Evolutionary conservation across 2,797 vertebrate genomes (phyloP).

Genomic region (Gastrophryne carolinensis): DNA sequence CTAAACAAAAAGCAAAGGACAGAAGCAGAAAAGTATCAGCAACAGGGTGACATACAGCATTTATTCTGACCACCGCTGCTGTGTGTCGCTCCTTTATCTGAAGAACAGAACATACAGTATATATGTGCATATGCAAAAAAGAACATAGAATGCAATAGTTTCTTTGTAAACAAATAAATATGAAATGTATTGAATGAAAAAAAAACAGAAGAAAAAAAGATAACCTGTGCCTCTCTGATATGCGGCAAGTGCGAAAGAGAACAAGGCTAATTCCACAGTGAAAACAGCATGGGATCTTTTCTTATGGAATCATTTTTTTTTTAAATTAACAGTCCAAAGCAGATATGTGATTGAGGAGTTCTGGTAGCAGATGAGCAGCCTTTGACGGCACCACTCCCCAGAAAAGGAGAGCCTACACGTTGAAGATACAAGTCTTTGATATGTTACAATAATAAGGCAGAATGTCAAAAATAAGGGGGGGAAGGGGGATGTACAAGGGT

Average conservation of each 20-base stretch:
- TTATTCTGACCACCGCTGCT: not conserved
- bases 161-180: slow-evolving; percentile 48
- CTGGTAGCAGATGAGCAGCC: not conserved
- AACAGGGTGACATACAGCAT: not conserved
- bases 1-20: not conserved
- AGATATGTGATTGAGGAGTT: slow-evolving; percentile 17
- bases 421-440: slow-evolving; percentile 10
- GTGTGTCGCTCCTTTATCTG: too few species aligned
- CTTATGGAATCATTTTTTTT: not conserved
- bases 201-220: not conserved
- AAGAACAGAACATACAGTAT: too few species aligned
- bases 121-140: not conserved
- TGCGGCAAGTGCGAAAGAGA: not conserved
- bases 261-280: slow-evolving; percentile 22
- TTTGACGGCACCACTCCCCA: not conserved
- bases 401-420: not conserved
- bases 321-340: slow-evolving; percentile 8
- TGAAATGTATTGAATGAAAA: slow-evolving; percentile 31
- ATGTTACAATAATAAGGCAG: slow-evolving; percentile 39
- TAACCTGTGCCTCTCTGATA: slow-evolving; percentile 1
- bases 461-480: slow-evolving; percentile 23
- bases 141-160: slow-evolving; percentile 1
- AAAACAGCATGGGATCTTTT: slow-evolving; percentile 22
- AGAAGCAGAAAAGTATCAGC: not conserved
- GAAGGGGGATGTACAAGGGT: not conserved